A percentile compares a stretch with the other conserved stretches of the same genome.
phyloP scores from a whole-genome alignment of 1,140 invertebrate genomes.

The Zaprionus davidi region DNA sequence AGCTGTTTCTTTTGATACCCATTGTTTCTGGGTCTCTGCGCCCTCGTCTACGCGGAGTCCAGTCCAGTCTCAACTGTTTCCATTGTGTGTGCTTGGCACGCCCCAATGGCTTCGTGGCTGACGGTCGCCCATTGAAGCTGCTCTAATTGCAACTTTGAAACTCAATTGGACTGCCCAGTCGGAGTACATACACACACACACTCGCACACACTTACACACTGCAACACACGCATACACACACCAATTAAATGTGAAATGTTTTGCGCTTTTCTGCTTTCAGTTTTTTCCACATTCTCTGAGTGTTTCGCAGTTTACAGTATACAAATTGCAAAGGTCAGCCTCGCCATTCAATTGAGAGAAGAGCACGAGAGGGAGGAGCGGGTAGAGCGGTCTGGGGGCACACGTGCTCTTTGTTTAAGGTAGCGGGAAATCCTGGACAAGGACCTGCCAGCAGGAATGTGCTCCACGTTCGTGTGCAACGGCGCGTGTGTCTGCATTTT shows the following conservation, averaged over 20 bases:
- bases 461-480: conserved; percentile 30
- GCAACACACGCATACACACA: conserved; percentile 45
- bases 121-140: conserved; percentile 63
- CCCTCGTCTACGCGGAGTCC: conserved; percentile 8
- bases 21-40: conserved; percentile 60
- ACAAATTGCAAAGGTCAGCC: conserved; percentile 62
- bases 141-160: conserved; percentile 83
- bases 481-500: conserved; percentile 62
- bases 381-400: conserved; percentile 40
- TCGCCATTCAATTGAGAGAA: conserved; percentile 19
- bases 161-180: conserved; percentile 65
- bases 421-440: conserved; percentile 43
- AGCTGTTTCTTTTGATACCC: conserved; percentile 76
- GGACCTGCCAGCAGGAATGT: conserved; percentile 53
- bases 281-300: conserved; percentile 17
- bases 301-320: conserved; percentile 30
- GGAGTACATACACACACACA: conserved; percentile 12
- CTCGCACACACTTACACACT: conserved; percentile 8
- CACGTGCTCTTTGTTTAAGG: conserved; percentile 73
- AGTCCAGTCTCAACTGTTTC: conserved; percentile 70
- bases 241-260: conserved; percentile 77
- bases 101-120: conserved; percentile 48
- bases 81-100: conserved; percentile 51
- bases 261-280: conserved; percentile 68
- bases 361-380: conserved; percentile 8